Conservation (phyloP, 2,113 vertebrate species). For the Megaceryle maxima region DNA sequence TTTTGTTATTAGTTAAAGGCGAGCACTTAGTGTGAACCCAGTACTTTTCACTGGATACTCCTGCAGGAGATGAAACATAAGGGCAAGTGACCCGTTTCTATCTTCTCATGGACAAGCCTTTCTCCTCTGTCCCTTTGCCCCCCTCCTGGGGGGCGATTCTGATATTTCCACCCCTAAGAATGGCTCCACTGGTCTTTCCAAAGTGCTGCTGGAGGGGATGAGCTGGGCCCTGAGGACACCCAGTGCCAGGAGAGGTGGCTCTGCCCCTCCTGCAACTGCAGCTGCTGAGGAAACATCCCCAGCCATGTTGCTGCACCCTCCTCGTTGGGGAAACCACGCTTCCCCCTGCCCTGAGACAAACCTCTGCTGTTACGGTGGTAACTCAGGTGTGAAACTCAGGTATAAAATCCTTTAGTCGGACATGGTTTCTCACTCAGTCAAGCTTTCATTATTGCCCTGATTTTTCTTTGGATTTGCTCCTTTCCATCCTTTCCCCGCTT, state of each 20-base stretch:
- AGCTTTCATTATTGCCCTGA: not conserved
- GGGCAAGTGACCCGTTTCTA: not conserved
- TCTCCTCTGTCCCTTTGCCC: not conserved
- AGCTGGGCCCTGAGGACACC: not conserved
- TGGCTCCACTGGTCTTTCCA: not conserved
- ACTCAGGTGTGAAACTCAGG: not conserved
- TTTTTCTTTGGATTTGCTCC: not conserved
- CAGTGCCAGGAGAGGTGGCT: not conserved
- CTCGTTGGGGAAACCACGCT: accelerated
- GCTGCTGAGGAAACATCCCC: not conserved
- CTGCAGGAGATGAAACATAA: not conserved
- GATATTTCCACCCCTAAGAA: not conserved
- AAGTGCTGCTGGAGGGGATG: accelerated
- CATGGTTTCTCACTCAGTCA: not conserved
- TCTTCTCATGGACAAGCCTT: not conserved
- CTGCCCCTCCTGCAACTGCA: not conserved
- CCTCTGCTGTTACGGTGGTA: not conserved
- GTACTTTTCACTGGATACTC: not conserved
- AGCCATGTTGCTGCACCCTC: not conserved
- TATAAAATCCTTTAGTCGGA: not conserved
- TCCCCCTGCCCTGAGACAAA: not conserved
- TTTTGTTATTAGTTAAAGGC: not conserved
- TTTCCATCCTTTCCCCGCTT: not conserved
- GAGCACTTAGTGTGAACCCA: not conserved
- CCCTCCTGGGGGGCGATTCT: accelerated